Percentiles rank a stretch among this genome's conserved stretches.
Conservation (phyloP, 2,888 invertebrate species). For the Molanna angustata region DNA sequence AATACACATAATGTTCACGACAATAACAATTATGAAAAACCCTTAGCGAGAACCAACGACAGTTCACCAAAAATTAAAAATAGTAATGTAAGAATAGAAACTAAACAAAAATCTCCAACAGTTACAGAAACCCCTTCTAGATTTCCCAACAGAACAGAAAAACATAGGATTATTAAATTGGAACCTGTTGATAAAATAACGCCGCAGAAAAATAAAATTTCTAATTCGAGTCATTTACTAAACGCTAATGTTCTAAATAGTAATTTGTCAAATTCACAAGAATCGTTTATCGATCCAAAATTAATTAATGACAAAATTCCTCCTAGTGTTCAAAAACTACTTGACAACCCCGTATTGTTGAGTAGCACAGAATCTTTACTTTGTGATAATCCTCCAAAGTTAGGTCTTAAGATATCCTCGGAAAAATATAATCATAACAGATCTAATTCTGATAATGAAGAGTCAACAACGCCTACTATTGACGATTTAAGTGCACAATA, state of each 20-base stretch:
- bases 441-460: slow-evolving; percentile 40
- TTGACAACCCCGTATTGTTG: slow-evolving; percentile 53
- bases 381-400: slow-evolving; percentile 51
- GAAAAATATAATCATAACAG: slow-evolving; percentile 34
- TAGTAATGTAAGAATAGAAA: slow-evolving; percentile 14
- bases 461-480: slow-evolving; percentile 40
- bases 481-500: slow-evolving; percentile 52
- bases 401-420: slow-evolving; percentile 33
- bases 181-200: slow-evolving; percentile 30
- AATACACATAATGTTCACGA: slow-evolving; percentile 38
- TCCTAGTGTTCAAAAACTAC: slow-evolving; percentile 54
- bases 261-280: slow-evolving; percentile 27
- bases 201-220: slow-evolving; percentile 24
- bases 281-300: slow-evolving; percentile 49
- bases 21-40: slow-evolving; percentile 37
- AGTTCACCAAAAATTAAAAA: slow-evolving; percentile 21
- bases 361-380: slow-evolving; percentile 54
- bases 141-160: slow-evolving; percentile 27
- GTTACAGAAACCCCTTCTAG: slow-evolving; percentile 11
- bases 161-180: slow-evolving; percentile 27
- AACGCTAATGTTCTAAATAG: slow-evolving; percentile 16
- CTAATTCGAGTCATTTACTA: slow-evolving; percentile 24
- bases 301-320: slow-evolving; percentile 68
- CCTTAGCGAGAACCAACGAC: slow-evolving; percentile 38
- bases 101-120: slow-evolving; percentile 14